phyloP scores from a whole-genome alignment of 2,888 invertebrate genomes.

The Hipparchia sbordonii region DNA sequence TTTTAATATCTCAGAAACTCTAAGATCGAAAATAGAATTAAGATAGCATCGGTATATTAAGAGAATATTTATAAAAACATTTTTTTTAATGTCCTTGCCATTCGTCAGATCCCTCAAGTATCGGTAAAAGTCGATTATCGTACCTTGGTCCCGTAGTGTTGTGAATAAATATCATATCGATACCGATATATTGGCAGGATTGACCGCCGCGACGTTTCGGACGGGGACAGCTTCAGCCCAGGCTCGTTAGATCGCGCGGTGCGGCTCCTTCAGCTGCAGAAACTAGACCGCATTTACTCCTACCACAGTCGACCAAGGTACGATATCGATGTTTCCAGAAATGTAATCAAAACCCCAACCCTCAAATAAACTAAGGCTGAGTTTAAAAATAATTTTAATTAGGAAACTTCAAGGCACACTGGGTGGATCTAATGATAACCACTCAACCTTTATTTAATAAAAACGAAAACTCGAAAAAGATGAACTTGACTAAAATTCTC shows the following conservation, averaged over 20 bases:
- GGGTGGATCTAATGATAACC: neutral
- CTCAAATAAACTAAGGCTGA: neutral
- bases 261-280: constrained; percentile 81
- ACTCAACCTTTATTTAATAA: too few relatives aligned
- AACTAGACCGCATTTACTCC: constrained; percentile 83
- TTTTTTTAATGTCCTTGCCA: neutral
- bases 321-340: constrained; percentile 70
- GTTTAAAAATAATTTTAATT: neutral
- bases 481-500: too few relatives aligned
- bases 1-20: neutral
- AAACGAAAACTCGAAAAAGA: too few relatives aligned
- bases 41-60: too few relatives aligned
- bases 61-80: too few relatives aligned
- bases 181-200: constrained; percentile 79
- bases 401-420: neutral
- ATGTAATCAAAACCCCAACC: neutral
- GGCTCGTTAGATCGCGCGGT: constrained; percentile 81
- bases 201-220: constrained; percentile 76
- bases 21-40: neutral
- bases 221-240: constrained; percentile 73
- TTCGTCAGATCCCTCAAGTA: neutral
- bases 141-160: constrained; percentile 69
- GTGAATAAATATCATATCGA: constrained; percentile 64
- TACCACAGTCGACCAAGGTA: constrained; percentile 84
- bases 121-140: constrained; percentile 40